Base-by-base conservation (phyloP, 2,797 vertebrate genomes). In the Falco concolor region DNA sequence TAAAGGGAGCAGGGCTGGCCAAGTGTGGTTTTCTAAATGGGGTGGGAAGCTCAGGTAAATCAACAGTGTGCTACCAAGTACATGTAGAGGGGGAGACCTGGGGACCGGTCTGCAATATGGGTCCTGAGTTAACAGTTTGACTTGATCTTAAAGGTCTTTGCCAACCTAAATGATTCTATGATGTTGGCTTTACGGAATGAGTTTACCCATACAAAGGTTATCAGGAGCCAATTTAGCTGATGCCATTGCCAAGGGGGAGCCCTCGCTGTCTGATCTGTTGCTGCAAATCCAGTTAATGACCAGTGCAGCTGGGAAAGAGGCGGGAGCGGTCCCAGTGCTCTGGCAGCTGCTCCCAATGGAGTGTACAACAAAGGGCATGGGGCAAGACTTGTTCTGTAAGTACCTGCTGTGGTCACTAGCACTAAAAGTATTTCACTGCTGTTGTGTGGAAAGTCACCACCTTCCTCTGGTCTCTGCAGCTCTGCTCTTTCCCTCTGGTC, bases 251-350 rank as follows among this genome's bases (percentile, higher is more conserved):
- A 14, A 64, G 45, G 19, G 59, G 72, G 45, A 65, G 19, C 25
- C 27, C 32, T 59, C 3, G 1, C 24, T 28, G 17, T 13, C 67
- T 44, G 32, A 72, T 7, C 76, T 27, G 34, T 47, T 79, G 30
- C 27, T 61, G 32, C 13, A 27, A 49, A 53, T 34, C 28, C 53
- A 14, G 38, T 21, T 16, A 59, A 11, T 0, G 4, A 21, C 12
- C 1, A 1, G 11, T 6, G 3, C 13, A 28, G 24, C 17, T 40
- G 47, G 18, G 17, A 16, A 13, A 6, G 19, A 27, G 45, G 20
- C 1, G 0, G 2, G n/a, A 40, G 45, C 1, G 0, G 13, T 8
- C 15, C 32, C 23, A 27, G 60, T 1, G 1, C 74, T 27, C 40
- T 1, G 4, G 20, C 3, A 3, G 53, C 40, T 14, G 34, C 34